phyloP scores from a whole-genome alignment of 2,888 invertebrate genomes.

The Carterocephalus palaemon region DNA sequence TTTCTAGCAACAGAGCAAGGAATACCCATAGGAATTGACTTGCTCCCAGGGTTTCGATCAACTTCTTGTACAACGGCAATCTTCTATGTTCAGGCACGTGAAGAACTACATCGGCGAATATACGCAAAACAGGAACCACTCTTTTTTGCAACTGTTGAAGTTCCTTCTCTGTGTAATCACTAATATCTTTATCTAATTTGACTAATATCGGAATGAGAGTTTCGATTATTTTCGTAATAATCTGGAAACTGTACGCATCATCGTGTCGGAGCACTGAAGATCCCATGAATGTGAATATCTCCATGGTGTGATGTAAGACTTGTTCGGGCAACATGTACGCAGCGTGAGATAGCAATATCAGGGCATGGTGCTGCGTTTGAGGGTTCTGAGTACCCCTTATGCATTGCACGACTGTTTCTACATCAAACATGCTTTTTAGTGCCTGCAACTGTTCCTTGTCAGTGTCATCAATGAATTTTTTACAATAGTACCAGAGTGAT shows the following conservation, averaged over 20 bases:
- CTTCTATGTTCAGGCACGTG: conserved; percentile 97
- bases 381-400: conserved; percentile 94
- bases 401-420: conserved; percentile 91
- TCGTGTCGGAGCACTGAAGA: conserved; percentile 94
- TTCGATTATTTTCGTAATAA: conserved; percentile 93
- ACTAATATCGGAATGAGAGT: conserved; percentile 92
- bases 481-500: conserved; percentile 84
- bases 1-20: conserved; percentile 84
- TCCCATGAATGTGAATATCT: conserved; percentile 99
- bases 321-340: conserved; percentile 88
- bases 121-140: conserved; percentile 85
- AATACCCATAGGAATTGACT: conserved; percentile 85
- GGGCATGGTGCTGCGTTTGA: conserved; percentile 96
- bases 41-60: conserved; percentile 85
- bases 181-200: conserved; percentile 61
- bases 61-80: conserved; percentile 86
- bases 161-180: conserved; percentile 56
- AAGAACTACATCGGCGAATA: conserved; percentile 93
- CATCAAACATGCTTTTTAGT: conserved; percentile 78
- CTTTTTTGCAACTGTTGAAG: conserved; percentile 63
- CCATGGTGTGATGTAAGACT: conserved; percentile 95
- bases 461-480: conserved; percentile 71
- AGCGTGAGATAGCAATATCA: conserved; percentile 88
- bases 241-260: conserved; percentile 96
- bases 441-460: conserved; percentile 63